A percentile compares a stretch with the other conserved stretches of the same genome.
Conservation (phyloP, 2,888 invertebrate species). For the Eupithecia centaureata region DNA sequence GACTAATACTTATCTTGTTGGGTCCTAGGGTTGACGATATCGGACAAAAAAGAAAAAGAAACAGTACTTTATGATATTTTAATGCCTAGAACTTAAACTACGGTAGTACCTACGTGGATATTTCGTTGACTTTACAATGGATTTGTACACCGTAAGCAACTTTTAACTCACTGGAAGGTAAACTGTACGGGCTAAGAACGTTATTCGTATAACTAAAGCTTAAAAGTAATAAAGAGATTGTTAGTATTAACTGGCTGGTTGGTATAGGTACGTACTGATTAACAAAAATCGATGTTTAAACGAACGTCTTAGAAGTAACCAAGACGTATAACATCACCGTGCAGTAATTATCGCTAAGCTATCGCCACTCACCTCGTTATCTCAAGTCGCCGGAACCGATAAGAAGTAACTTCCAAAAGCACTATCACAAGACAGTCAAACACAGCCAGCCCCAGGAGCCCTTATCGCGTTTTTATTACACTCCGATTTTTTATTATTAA, state of each 20-base stretch:
- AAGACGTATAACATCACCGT: slow-evolving; percentile 32
- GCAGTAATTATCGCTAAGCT: slow-evolving; percentile 72
- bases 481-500: slow-evolving; percentile 47
- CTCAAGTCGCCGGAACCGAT: slow-evolving; percentile 69
- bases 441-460: slow-evolving; percentile 54
- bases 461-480: slow-evolving; percentile 69
- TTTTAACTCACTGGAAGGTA: neutral
- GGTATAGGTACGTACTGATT: neutral
- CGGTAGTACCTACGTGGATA: neutral
- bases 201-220: neutral
- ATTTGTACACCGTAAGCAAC: neutral
- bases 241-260: neutral
- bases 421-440: slow-evolving; percentile 67
- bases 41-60: too few species aligned
- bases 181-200: neutral
- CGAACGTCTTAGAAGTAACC: slow-evolving; percentile 22
- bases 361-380: slow-evolving; percentile 81
- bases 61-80: too few species aligned
- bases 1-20: too few species aligned
- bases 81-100: too few species aligned
- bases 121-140: neutral
- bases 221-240: neutral
- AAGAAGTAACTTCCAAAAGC: slow-evolving; percentile 66
- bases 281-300: neutral
- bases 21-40: too few species aligned